Evolutionary conservation across 2,113 vertebrate genomes (phyloP).

Genomic region (Myrmophylax atrothorax): DNA sequence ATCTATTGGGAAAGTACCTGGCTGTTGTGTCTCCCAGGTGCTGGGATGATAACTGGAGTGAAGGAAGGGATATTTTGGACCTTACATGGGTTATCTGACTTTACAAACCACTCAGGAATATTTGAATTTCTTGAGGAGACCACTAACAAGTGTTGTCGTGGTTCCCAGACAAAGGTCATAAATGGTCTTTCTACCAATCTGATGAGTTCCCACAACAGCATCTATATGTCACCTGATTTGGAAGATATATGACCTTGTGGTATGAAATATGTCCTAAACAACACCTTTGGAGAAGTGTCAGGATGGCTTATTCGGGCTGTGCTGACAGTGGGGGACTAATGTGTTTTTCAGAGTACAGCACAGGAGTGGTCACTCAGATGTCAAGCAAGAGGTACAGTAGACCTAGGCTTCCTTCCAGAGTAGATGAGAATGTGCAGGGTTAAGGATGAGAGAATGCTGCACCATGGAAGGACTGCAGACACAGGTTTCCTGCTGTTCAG

Average conservation of each 20-base stretch:
- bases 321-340: not conserved
- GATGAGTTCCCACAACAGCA: not conserved
- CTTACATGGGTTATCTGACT: not conserved
- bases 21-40: not conserved
- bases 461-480: not conserved
- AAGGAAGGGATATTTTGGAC: not conserved
- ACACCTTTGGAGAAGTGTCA: not conserved
- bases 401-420: not conserved
- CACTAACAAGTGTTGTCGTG: not conserved
- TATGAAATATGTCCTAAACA: not conserved
- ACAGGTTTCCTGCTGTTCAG: not conserved
- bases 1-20: conserved; percentile 47
- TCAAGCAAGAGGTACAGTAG: rapidly evolving
- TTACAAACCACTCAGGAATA: not conserved
- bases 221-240: not conserved
- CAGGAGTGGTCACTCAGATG: rapidly evolving
- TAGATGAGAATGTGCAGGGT: rapidly evolving
- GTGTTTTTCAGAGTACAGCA: not conserved
- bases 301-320: not conserved
- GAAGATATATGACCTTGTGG: not conserved
- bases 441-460: not conserved
- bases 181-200: not conserved
- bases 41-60: not conserved
- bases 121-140: not conserved
- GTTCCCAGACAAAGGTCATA: not conserved